phyloP scores from a whole-genome alignment of 2,797 vertebrate genomes.

The Siniperca undulata region DNA sequence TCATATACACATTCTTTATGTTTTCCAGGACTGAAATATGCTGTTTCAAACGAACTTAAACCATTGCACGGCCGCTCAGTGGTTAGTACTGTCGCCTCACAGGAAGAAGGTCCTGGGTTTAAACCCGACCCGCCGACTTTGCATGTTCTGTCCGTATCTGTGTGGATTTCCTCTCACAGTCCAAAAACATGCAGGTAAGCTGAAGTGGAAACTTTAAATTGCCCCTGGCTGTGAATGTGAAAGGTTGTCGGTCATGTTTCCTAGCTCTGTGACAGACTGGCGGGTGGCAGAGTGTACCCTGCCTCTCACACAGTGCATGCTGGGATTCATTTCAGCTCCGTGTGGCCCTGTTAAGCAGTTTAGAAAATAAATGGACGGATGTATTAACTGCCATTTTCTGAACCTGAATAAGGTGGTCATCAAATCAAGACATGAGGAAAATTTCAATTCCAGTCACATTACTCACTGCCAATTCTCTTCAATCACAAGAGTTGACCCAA shows the following conservation, averaged over 20 bases:
- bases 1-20: neutral
- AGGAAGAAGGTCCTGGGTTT: conserved; percentile 10
- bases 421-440: neutral
- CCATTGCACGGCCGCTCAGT: conserved; percentile 8
- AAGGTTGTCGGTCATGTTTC: conserved; percentile 40
- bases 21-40: conserved; percentile 31
- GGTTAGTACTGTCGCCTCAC: neutral
- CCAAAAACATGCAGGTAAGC: conserved; percentile 27
- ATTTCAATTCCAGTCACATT: neutral
- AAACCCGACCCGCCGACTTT: neutral
- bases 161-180: conserved; percentile 7
- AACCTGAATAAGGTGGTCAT: neutral
- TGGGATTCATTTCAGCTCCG: conserved; percentile 10
- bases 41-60: conserved; percentile 11
- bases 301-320: conserved; percentile 8
- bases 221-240: conserved; percentile 15
- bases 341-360: neutral
- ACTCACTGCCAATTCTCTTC: neutral
- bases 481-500: neutral
- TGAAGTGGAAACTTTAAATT: conserved; percentile 68
- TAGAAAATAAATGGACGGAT: neutral
- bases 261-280: conserved; percentile 28
- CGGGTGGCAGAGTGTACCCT: neutral
- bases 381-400: neutral
- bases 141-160: neutral